Conservation (phyloP, 2,113 vertebrate genomes). For the Apistogramma diplotaenia region DNA sequence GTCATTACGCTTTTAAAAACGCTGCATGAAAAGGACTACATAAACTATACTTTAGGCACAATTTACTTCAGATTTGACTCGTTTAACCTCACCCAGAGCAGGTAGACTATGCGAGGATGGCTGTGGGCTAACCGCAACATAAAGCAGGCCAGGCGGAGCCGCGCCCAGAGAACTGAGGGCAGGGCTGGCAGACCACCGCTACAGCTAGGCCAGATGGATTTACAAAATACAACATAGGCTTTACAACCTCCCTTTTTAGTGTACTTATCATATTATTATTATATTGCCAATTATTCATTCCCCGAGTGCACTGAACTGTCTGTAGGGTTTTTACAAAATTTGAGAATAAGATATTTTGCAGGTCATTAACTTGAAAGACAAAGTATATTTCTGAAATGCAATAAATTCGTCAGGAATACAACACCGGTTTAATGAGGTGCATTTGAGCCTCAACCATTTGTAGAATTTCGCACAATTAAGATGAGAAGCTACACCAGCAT, state of each 20-base stretch:
- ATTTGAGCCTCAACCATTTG: neutral
- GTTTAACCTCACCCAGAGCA: conserved; percentile 22
- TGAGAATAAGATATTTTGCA: neutral
- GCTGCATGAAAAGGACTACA: neutral
- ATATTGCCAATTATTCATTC: neutral
- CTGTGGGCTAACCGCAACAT: conserved; percentile 30
- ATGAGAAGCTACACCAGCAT: neutral
- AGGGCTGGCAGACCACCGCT: conserved; percentile 32
- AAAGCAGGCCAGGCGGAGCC: conserved; percentile 33
- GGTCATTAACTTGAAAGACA: neutral
- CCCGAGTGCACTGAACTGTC: neutral
- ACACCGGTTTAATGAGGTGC: neutral
- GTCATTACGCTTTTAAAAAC: neutral
- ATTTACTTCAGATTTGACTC: conserved; percentile 9
- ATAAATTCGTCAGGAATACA: neutral
- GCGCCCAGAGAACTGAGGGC: conserved; percentile 33
- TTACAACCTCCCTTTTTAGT: neutral
- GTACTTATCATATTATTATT: neutral
- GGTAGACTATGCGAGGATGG: conserved; percentile 14
- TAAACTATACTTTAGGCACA: neutral
- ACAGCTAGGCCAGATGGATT: conserved; percentile 5
- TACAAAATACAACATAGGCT: conserved; percentile 21
- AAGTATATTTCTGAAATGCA: neutral
- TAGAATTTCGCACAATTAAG: neutral
- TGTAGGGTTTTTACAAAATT: neutral